Evolutionary conservation across 2,888 invertebrate genomes (phyloP).

Genomic region (Drosophila vallismaia): DNA sequence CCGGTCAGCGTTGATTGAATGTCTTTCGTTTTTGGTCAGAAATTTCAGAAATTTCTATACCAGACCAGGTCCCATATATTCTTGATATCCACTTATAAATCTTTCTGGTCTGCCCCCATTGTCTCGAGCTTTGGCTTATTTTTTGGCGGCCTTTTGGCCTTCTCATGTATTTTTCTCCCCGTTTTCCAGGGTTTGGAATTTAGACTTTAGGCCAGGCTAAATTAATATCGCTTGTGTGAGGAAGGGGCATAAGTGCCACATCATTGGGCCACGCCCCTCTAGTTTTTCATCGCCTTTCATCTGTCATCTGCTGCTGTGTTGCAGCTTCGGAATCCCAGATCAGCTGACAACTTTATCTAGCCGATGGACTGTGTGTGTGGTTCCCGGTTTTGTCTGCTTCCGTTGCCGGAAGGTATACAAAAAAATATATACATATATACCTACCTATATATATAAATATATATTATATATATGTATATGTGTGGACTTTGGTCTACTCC

Average conservation of each 20-base stretch:
- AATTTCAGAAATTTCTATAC: constrained; percentile 69
- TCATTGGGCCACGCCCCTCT: constrained; percentile 67
- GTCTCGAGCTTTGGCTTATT: constrained; percentile 19
- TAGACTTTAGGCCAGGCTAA: constrained; percentile 39
- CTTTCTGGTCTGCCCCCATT: constrained; percentile 43
- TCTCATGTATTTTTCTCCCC: background rate
- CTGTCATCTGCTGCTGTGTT: constrained; percentile 17
- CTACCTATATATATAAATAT: background rate
- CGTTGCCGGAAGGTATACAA: constrained; percentile 74
- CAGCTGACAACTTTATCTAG: constrained; percentile 80
- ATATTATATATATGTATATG: constrained; percentile 1
- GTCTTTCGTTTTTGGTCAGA: constrained; percentile 59
- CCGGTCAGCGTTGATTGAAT: constrained; percentile 66
- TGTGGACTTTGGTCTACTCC: constrained; percentile 49
- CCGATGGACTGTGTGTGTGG: constrained; percentile 58
- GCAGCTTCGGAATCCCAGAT: constrained; percentile 45
- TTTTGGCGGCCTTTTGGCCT: constrained; percentile 14
- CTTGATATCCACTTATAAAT: constrained; percentile 59
- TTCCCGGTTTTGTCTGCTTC: constrained; percentile 62
- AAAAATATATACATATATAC: constrained; percentile 18
- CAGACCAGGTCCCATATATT: constrained; percentile 44
- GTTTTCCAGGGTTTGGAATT: background rate
- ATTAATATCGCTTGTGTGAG: constrained; percentile 52
- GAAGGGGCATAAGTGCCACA: constrained; percentile 65
- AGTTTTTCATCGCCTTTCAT: background rate